These are phyloP conservation scores for Zeuzera pyrina DNA, from an alignment of 2,888 invertebrate species.

Conservation along the genomic window DNA sequence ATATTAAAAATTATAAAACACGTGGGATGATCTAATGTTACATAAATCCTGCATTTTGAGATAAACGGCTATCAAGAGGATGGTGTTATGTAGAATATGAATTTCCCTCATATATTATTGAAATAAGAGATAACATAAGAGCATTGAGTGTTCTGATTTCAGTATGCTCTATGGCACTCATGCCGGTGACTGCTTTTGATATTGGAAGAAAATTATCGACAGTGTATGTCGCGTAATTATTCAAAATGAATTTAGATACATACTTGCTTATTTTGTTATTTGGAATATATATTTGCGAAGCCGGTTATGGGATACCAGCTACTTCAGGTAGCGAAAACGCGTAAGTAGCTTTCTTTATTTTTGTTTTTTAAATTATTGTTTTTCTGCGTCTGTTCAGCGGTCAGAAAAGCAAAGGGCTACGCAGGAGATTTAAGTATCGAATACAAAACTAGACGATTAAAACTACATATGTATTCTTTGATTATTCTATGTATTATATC, in stretches of 20 bases:
- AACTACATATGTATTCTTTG: no score
- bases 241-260: constrained; percentile 34
- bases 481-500: no score
- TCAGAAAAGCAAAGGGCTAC: no score
- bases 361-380: constrained; percentile 2
- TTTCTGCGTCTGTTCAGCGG: no score
- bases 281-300: constrained; percentile 33
- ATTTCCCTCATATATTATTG: constrained; percentile 38
- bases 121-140: constrained; percentile 32
- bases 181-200: constrained; percentile 28
- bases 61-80: constrained; percentile 12
- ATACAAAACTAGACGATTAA: no score
- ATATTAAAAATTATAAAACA: no score
- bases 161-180: constrained; percentile 39
- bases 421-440: no score
- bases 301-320: constrained; percentile 34
- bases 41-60: constrained; percentile 23
- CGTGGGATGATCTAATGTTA: no score
- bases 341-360: constrained; percentile 25
- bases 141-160: constrained; percentile 27
- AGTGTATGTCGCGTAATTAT: constrained; percentile 3
- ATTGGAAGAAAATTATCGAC: neutral
- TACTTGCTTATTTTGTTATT: constrained; percentile 35
- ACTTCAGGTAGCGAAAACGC: constrained; percentile 22
- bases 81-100: constrained; percentile 14